Percentiles rank a stretch among this genome's conserved stretches.
These are phyloP conservation scores for Aporophyla lueneburgensis DNA, from an alignment of 2,888 invertebrate genomes.

Conservation along the genomic window DNA sequence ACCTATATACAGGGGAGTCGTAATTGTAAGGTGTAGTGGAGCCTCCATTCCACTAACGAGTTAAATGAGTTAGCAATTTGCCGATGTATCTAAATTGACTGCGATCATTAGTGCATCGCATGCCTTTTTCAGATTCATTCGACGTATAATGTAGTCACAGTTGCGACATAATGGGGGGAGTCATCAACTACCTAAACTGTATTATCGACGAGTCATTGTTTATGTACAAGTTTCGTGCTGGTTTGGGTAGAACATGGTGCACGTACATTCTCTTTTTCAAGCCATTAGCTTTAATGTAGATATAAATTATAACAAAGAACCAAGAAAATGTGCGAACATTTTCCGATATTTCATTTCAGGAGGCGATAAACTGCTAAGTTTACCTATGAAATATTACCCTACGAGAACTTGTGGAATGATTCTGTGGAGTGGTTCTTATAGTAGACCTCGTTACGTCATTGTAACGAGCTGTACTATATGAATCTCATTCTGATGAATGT, in stretches of 20 bases:
- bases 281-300: constrained; percentile 40
- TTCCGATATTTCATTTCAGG: constrained; percentile 47
- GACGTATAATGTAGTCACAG: not conserved
- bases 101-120: constrained; percentile 50
- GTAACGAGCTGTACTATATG: not conserved
- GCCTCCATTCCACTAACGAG: constrained; percentile 58
- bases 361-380: constrained; percentile 39
- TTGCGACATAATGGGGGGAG: constrained; percentile 13
- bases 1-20: constrained; percentile 20
- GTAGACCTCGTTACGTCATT: constrained; percentile 12
- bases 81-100: constrained; percentile 60
- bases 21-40: constrained; percentile 54
- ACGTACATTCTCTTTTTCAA: constrained; percentile 21
- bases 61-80: constrained; percentile 64
- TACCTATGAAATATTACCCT: constrained; percentile 42
- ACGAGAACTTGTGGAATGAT: constrained; percentile 25
- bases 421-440: constrained; percentile 16
- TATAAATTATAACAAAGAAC: constrained; percentile 45
- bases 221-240: constrained; percentile 16
- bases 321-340: constrained; percentile 44
- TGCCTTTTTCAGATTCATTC: constrained; percentile 43
- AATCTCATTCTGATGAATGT: not conserved
- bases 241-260: constrained; percentile 4
- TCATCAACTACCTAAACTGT: constrained; percentile 11
- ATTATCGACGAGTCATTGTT: constrained; percentile 19